Evolutionary conservation across 2,888 invertebrate species (phyloP).

Genomic region (Itoplectis maculator): DNA sequence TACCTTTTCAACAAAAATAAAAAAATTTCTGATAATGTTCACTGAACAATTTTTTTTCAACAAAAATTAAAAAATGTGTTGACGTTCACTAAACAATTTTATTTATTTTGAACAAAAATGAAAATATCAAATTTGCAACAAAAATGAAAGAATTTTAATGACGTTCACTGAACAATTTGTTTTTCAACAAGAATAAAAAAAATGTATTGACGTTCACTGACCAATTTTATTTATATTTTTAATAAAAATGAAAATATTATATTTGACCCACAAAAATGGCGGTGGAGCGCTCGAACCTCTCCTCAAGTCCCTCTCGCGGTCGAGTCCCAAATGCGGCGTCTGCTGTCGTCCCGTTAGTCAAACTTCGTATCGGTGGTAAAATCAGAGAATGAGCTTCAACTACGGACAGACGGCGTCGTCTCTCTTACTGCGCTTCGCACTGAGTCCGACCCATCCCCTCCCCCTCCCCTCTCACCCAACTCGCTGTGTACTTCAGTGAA

Average conservation of each 20-base stretch:
- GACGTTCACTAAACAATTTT: not conserved
- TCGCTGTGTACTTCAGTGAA: conserved; percentile 24
- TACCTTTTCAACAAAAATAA: not conserved
- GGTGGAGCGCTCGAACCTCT: no score
- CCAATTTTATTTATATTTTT: no score
- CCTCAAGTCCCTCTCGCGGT: no score
- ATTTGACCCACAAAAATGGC: no score
- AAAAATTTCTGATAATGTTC: no score
- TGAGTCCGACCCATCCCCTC: not conserved
- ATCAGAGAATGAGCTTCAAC: conserved; percentile 43
- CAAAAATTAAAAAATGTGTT: not conserved
- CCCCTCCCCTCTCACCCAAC: not conserved
- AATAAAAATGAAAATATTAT: not conserved
- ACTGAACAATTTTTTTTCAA: not conserved
- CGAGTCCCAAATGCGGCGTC: not conserved
- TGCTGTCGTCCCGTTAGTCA: conserved; percentile 39
- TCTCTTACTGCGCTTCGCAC: not conserved
- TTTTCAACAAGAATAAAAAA: not conserved
- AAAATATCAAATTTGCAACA: not conserved
- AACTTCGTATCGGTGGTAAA: conserved; percentile 52
- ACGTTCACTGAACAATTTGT: not conserved
- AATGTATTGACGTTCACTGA: not conserved
- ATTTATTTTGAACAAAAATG: no score
- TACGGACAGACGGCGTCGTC: conserved; percentile 6
- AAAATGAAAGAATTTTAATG: not conserved